Evolutionary conservation across 2,888 invertebrate genomes (phyloP).

Genomic region (Germaria angustata): DNA sequence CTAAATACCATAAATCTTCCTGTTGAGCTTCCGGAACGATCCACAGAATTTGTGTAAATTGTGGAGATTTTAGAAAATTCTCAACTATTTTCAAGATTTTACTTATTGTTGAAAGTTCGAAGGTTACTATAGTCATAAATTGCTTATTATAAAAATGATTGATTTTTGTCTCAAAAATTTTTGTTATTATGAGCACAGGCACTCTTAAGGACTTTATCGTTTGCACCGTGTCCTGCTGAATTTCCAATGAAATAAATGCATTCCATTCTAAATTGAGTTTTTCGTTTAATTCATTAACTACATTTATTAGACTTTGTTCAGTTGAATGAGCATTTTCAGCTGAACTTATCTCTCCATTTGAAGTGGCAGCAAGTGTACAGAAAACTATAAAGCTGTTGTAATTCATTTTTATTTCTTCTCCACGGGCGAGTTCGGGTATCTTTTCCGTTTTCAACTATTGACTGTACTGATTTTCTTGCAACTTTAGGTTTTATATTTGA

Average conservation of each 20-base stretch:
- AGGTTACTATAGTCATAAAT: constrained; percentile 9
- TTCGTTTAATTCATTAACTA: too few species aligned
- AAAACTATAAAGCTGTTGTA: too few species aligned
- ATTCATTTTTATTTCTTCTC: too few species aligned
- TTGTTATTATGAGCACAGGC: constrained; percentile 12
- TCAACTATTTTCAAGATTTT: not conserved
- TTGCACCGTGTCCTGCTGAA: not conserved
- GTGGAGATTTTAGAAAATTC: not conserved
- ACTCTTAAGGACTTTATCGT: not conserved
- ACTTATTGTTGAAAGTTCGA: not conserved
- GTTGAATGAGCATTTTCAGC: too few species aligned
- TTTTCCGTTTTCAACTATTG: too few species aligned
- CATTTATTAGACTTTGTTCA: too few species aligned
- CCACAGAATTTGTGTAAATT: constrained; percentile 23
- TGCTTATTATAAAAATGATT: not conserved
- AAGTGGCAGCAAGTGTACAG: too few species aligned
- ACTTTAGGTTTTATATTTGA: too few species aligned
- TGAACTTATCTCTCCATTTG: too few species aligned
- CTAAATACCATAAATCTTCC: not conserved
- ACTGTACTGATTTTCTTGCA: too few species aligned
- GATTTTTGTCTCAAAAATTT: not conserved
- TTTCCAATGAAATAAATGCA: not conserved
- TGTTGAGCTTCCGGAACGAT: not conserved
- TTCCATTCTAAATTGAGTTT: too few species aligned
- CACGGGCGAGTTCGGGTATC: too few species aligned